Percentiles rank a stretch among this genome's conserved stretches.
Evolutionary conservation across 2,888 invertebrate species (phyloP).

Genomic region (Apantesis nais): DNA sequence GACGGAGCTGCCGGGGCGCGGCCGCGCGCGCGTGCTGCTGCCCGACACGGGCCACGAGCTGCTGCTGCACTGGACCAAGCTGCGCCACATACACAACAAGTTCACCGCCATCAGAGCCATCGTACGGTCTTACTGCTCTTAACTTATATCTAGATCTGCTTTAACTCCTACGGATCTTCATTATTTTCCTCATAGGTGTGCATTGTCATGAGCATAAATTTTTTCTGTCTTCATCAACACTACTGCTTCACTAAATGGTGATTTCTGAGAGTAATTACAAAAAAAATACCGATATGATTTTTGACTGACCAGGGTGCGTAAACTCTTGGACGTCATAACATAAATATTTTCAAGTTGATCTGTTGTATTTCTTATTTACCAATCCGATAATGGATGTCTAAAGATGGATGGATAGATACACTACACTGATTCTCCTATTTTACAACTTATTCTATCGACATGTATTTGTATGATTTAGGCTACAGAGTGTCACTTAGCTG

Average conservation of each 20-base stretch:
- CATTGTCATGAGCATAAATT: no score
- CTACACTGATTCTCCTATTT: background rate
- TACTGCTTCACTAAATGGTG: no score
- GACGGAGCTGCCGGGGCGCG: constrained; percentile 67
- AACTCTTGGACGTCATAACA: no score
- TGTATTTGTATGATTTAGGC: constrained; percentile 53
- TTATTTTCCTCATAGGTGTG: background rate
- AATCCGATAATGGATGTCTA: background rate
- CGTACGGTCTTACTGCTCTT: constrained; percentile 55
- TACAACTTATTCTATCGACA: background rate
- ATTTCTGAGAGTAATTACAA: no score
- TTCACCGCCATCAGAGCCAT: constrained; percentile 81
- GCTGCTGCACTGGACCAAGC: constrained; percentile 76
- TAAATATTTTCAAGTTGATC: no score
- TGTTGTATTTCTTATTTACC: background rate
- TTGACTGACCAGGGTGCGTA: no score
- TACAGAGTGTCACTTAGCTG: constrained; percentile 73
- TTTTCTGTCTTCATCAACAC: no score
- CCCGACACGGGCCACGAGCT: constrained; percentile 87
- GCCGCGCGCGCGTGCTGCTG: constrained; percentile 83
- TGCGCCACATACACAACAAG: constrained; percentile 78
- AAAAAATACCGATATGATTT: no score
- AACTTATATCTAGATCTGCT: no score
- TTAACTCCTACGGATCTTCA: no score
- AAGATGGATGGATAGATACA: background rate